phyloP scores from a whole-genome alignment of 2,888 invertebrate species.

The Uropetala carovei region DNA sequence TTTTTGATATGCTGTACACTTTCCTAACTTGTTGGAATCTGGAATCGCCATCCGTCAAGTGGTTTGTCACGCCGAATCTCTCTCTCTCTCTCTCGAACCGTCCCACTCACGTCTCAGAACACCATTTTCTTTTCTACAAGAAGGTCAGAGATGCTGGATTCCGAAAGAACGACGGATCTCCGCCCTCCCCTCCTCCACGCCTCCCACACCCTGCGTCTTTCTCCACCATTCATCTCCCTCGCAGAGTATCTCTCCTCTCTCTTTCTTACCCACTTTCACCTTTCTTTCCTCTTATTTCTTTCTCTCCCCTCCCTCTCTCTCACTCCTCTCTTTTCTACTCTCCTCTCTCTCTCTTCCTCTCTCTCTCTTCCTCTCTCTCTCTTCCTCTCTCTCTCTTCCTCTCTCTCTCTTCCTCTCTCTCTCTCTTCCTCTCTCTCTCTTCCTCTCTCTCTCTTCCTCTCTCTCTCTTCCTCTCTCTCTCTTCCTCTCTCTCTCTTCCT shows the following conservation, averaged over 20 bases:
- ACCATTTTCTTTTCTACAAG: not conserved
- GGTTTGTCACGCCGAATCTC: not conserved
- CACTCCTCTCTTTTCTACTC: not conserved
- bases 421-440: not conserved
- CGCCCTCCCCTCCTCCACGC: no score
- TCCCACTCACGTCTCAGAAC: not conserved
- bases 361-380: not conserved
- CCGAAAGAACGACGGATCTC: not conserved
- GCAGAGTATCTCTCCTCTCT: not conserved
- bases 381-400: not conserved
- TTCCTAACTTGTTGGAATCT: no score
- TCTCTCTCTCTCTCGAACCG: not conserved
- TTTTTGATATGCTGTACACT: no score
- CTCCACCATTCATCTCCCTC: not conserved
- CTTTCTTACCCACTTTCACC: not conserved
- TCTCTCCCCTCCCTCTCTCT: not conserved
- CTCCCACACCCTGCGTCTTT: not conserved
- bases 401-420: not conserved
- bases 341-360: not conserved
- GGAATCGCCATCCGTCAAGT: no score
- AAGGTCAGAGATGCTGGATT: not conserved
- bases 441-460: no score
- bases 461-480: no score
- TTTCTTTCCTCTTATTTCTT: no score
- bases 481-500: no score